Evolutionary conservation across 2,797 vertebrate genomes (phyloP).

Genomic region (Tokudaia muenninki): DNA sequence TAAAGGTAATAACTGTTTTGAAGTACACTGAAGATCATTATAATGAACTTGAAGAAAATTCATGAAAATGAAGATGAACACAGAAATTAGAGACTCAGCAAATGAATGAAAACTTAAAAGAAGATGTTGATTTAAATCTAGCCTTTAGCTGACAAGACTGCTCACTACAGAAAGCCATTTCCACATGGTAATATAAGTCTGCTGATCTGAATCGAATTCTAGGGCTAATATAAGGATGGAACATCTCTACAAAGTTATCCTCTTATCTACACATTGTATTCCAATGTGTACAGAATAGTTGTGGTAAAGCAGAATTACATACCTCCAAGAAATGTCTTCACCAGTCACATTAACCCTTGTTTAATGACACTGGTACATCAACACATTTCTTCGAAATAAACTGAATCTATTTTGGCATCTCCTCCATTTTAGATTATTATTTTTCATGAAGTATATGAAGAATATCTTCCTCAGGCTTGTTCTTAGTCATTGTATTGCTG

Average conservation of each 20-base stretch:
- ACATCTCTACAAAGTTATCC: background rate
- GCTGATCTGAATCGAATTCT: background rate
- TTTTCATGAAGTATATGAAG: background rate
- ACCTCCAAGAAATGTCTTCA: background rate
- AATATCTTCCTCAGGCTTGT: background rate
- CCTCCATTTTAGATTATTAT: background rate
- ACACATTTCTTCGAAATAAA: background rate
- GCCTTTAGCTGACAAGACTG: background rate
- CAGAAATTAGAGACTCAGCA: background rate
- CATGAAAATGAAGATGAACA: background rate
- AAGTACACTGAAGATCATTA: conserved; percentile 4
- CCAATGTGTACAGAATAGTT: background rate
- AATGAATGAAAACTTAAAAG: background rate
- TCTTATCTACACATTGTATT: background rate
- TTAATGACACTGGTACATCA: background rate
- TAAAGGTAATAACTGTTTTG: background rate
- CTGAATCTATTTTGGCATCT: background rate
- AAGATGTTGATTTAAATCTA: background rate
- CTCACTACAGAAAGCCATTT: background rate
- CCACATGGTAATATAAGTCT: background rate
- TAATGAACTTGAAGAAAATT: background rate
- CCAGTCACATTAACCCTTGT: too few relatives aligned
- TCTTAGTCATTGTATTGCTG: background rate
- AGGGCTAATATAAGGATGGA: background rate
- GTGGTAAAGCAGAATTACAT: background rate